Base-by-base conservation (phyloP, 2,797 vertebrate genomes). In the Lacerta agilis region DNA sequence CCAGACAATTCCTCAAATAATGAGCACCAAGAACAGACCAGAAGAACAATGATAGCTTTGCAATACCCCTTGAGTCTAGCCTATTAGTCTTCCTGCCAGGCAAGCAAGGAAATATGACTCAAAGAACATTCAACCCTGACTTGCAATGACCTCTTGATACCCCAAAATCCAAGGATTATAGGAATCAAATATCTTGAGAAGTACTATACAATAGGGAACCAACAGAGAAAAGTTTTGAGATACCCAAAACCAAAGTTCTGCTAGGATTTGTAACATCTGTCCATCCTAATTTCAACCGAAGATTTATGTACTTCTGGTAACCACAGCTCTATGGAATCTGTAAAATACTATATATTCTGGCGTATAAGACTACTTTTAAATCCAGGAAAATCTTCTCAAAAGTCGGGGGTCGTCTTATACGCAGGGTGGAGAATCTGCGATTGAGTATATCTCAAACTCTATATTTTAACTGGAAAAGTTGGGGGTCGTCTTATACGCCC, bases 1-100 rank as follows among this genome's bases (percentile, higher is more conserved):
- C 92, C 43, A 89, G 49, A 55, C 80, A 87, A 85, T 2, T 0
- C 75, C 66, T 7, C 10, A 64, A 86, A 75, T 82, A 38, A 55
- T 49, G 23, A 76, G 3, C 79, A 41, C 33, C 13, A 92, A 71
- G 20, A 73, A 17, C 10, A 79, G 73, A 77, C 55, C 1, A n/a
- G 23, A 85, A 13, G 80, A 69, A 49, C 38, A 86, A 27, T 45
- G n/a, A 78, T 13, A 71, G 61, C 43, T 86, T 71, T 79, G 85
- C 20, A 78, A 58, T 58, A 8, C 18, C 11, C 25, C 36, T 79
- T 25, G 23, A 79, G 58, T 36, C 20, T 71, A 61, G 8, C 8
- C 18, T 7, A 71, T 78, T 69, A 55, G 17, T 69, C 33, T 78
- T 77, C 58, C 45, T 78, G 23, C 43, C 71, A 55, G 4, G 13